Percentiles rank a stretch among this genome's conserved stretches.
Conservation (phyloP, 2,113 vertebrate species). For the Lepisosteus osseus region DNA sequence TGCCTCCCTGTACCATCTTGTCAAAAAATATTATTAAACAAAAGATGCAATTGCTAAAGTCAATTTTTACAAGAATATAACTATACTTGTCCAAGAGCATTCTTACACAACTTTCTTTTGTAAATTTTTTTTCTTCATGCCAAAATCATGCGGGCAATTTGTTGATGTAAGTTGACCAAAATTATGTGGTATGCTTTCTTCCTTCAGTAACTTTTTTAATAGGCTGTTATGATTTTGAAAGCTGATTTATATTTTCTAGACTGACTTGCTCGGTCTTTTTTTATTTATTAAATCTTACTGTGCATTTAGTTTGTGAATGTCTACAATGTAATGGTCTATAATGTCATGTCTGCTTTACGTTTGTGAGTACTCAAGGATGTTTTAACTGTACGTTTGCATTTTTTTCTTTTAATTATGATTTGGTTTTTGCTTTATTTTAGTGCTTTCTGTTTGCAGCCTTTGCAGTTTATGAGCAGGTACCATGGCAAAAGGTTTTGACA, state of each 20-base stretch:
- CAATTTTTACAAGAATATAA: conserved; percentile 83
- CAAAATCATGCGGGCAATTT: conserved; percentile 99
- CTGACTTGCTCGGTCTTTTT: conserved; percentile 61
- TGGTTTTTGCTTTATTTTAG: conserved; percentile 59
- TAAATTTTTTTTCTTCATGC: conserved; percentile 99
- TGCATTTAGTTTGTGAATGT: conserved; percentile 77
- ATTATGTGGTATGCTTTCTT: conserved; percentile 86
- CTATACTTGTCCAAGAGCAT: conserved; percentile 93
- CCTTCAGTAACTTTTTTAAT: conserved; percentile 66
- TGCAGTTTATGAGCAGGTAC: conserved; percentile 59
- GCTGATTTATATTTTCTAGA: conserved; percentile 60
- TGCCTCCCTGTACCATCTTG: conserved; percentile 90
- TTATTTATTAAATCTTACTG: conserved; percentile 66
- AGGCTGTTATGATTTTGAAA: conserved; percentile 59
- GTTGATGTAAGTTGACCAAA: conserved; percentile 99
- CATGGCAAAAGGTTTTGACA: conserved; percentile 58
- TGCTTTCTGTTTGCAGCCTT: conserved; percentile 53
- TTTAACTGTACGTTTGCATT: conserved; percentile 46
- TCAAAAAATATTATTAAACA: conserved; percentile 78
- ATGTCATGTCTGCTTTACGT: conserved; percentile 62
- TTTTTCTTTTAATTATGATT: conserved; percentile 37
- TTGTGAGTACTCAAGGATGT: conserved; percentile 31
- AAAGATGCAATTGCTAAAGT: conserved; percentile 67
- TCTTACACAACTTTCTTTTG: conserved; percentile 99
- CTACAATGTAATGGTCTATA: conserved; percentile 44